Percentiles rank a stretch among this genome's conserved stretches.
These are phyloP conservation scores for Girardia tigrina DNA, from an alignment of 2,888 invertebrate species.

Conservation along the genomic window DNA sequence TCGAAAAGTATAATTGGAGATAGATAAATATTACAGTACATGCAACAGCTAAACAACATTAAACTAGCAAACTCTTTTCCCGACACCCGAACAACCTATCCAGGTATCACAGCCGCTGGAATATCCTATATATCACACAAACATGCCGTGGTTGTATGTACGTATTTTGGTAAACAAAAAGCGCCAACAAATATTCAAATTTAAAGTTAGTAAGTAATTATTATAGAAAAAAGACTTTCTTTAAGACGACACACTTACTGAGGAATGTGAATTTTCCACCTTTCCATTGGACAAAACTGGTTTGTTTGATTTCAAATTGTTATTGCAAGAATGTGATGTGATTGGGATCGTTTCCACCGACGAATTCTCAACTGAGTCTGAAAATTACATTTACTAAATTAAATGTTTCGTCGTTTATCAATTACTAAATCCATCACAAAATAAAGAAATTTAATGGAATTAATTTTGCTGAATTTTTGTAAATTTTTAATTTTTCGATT, in stretches of 20 bases:
- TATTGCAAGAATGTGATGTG: slow-evolving; percentile 23
- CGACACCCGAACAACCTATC: not conserved
- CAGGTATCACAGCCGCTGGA: not conserved
- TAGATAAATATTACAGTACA: slow-evolving; percentile 23
- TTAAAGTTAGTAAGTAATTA: not conserved
- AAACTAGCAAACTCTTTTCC: slow-evolving; percentile 7
- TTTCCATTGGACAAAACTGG: slow-evolving; percentile 7
- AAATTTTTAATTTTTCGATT: no score
- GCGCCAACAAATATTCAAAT: not conserved
- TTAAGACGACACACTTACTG: not conserved
- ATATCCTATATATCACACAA: not conserved
- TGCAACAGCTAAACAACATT: not conserved
- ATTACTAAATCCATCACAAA: no score
- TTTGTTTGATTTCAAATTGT: slow-evolving; percentile 19
- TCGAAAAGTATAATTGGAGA: not conserved
- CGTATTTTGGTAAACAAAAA: slow-evolving; percentile 4
- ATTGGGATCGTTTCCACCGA: not conserved
- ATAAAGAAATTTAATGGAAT: no score
- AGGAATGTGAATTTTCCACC: slow-evolving; percentile 19
- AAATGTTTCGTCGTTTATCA: no score
- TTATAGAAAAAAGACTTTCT: not conserved
- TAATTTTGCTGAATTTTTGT: no score
- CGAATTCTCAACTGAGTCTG: not conserved
- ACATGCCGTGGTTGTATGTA: not conserved
- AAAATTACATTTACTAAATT: no score